Percentiles rank a stretch among this genome's conserved stretches.
These are phyloP conservation scores for Chlorodrepanis virens DNA, from an alignment of 2,113 vertebrate genomes.

Conservation along the genomic window DNA sequence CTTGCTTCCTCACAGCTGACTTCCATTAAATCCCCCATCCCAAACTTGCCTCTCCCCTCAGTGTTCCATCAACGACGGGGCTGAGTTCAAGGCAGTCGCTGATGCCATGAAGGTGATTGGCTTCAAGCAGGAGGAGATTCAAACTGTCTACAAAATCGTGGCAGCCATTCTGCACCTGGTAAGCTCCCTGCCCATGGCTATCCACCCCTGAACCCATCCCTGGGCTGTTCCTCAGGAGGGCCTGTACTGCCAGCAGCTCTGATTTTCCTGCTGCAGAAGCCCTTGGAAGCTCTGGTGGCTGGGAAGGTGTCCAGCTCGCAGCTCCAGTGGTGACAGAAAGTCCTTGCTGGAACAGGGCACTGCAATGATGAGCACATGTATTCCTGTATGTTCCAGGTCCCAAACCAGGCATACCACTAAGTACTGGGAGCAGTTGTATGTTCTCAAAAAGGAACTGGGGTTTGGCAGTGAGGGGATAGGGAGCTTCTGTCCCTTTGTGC, in stretches of 20 bases:
- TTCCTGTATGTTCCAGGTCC: neutral
- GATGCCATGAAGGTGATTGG: constrained; percentile 98
- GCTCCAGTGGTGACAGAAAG: neutral
- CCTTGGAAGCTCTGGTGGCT: neutral
- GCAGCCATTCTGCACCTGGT: constrained; percentile 95
- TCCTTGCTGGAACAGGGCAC: neutral
- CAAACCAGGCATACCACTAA: neutral
- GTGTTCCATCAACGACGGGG: constrained; percentile 88
- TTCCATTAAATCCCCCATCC: neutral
- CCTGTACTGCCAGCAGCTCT: neutral
- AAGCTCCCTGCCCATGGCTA: neutral
- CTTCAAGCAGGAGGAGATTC: constrained; percentile 92
- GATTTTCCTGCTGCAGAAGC: neutral
- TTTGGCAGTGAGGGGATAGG: neutral
- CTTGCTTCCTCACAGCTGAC: neutral
- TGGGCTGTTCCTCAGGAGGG: neutral
- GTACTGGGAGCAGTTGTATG: neutral
- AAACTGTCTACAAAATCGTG: constrained; percentile 93
- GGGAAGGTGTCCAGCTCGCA: neutral
- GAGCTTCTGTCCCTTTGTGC: neutral
- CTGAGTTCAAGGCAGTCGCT: constrained; percentile 91
- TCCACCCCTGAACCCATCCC: neutral
- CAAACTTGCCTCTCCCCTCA: constrained; percentile 46
- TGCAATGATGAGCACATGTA: neutral
- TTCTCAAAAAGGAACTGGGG: neutral